A percentile compares a stretch with the other conserved stretches of the same genome.
These are phyloP conservation scores for Pelobates cultripes DNA, from an alignment of 2,797 vertebrate species.

Conservation along the genomic window DNA sequence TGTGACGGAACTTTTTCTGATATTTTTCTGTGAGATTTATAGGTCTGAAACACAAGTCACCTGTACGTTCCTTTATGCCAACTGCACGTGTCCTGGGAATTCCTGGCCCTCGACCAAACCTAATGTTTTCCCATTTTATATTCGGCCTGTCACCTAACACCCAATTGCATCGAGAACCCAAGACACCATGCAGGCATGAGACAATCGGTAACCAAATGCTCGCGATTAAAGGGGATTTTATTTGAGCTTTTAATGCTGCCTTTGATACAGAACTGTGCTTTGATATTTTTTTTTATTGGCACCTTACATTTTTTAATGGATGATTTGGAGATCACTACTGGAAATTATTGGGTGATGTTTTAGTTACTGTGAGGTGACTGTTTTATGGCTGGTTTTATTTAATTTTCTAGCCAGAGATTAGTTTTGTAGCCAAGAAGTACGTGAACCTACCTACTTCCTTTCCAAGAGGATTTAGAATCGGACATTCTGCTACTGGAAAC, in stretches of 20 bases:
- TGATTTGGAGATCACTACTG: neutral
- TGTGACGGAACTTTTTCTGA: neutral
- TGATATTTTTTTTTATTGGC: neutral
- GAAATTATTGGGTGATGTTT: neutral
- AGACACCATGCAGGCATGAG: neutral
- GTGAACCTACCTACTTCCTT: too few relatives aligned
- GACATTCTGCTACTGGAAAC: too few relatives aligned
- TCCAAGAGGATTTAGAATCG: too few relatives aligned
- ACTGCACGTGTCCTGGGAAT: neutral
- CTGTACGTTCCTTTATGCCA: neutral
- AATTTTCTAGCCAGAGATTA: too few relatives aligned
- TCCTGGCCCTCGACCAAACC: neutral
- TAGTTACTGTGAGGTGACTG: too few relatives aligned
- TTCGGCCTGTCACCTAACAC: neutral
- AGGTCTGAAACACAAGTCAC: neutral
- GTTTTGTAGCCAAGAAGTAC: too few relatives aligned
- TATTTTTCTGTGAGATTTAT: neutral
- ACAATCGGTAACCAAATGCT: neutral
- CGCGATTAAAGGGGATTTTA: neutral
- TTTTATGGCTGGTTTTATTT: too few relatives aligned
- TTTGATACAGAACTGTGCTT: neutral
- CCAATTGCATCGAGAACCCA: neutral
- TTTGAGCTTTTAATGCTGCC: neutral
- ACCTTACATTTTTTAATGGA: neutral
- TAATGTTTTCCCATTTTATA: constrained; percentile 5